These are phyloP conservation scores for Colius striatus DNA, from an alignment of 2,113 vertebrate genomes.

Conservation along the genomic window DNA sequence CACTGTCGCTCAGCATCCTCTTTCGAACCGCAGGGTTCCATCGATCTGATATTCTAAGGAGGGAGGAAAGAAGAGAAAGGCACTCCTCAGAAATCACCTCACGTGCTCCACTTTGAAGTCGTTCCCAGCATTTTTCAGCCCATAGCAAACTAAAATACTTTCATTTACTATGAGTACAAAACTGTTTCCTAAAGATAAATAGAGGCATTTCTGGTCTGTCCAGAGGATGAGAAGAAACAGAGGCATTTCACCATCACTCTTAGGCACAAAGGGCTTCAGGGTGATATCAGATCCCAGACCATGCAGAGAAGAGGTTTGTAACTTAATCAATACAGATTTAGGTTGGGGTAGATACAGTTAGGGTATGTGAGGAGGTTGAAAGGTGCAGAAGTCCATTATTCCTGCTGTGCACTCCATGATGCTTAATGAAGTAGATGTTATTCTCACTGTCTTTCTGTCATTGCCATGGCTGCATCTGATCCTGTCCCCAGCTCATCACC, in stretches of 20 bases:
- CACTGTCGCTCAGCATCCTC: slow-evolving; percentile 77
- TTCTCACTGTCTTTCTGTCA: not conserved
- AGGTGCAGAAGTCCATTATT: not conserved
- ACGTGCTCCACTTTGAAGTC: rapidly evolving
- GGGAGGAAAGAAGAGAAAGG: not conserved
- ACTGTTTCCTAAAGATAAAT: not conserved
- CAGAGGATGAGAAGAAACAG: not conserved
- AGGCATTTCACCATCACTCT: not conserved
- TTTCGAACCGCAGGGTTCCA: slow-evolving; percentile 77
- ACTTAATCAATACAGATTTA: not conserved
- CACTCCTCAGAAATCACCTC: not conserved
- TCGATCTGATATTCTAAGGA: slow-evolving; percentile 74
- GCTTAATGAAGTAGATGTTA: not conserved
- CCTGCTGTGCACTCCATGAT: not conserved
- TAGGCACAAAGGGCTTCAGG: not conserved
- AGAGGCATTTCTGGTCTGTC: not conserved
- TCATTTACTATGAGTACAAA: not conserved
- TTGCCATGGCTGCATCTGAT: not conserved
- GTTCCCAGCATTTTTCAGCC: not conserved
- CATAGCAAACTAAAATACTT: not conserved
- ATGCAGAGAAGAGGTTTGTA: not conserved
- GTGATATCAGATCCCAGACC: not conserved
- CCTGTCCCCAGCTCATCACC: not conserved
- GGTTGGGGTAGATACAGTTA: not conserved
- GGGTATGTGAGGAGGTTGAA: not conserved